Evolutionary conservation across 1,140 invertebrate genomes (phyloP).

Genomic region (Panulirus ornatus): DNA sequence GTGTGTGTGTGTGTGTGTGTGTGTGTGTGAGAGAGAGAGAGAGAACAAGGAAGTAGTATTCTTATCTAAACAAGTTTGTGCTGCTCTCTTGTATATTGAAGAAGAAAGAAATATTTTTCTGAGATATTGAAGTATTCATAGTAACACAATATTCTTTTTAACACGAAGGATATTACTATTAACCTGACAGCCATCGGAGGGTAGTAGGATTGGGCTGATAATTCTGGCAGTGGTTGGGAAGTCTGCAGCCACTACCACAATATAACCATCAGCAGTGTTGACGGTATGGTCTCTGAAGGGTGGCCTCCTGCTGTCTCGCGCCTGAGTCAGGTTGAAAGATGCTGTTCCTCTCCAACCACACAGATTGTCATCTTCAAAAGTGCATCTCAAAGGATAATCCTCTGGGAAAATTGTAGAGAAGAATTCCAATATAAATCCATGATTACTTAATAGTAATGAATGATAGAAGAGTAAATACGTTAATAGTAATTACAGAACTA

Average conservation of each 20-base stretch:
- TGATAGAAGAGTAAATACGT: too few species aligned
- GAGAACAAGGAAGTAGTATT: too few species aligned
- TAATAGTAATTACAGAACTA: too few species aligned
- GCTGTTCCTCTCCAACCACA: conserved; percentile 33
- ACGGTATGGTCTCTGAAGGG: conserved; percentile 71
- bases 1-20: too few species aligned
- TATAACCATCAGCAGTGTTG: conserved; percentile 57
- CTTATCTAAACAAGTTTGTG: too few species aligned
- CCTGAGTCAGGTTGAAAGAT: conserved; percentile 24
- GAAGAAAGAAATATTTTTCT: not conserved
- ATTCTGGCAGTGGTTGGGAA: not conserved
- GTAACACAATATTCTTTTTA: not conserved
- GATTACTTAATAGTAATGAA: too few species aligned
- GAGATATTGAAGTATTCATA: not conserved
- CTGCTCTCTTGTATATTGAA: too few species aligned
- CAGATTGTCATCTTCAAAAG: conserved; percentile 43
- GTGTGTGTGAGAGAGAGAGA: too few species aligned
- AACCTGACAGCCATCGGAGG: conserved; percentile 59
- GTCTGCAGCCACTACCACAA: not conserved
- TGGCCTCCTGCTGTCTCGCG: not conserved
- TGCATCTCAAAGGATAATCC: conserved; percentile 49
- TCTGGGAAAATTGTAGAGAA: too few species aligned
- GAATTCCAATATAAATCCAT: too few species aligned
- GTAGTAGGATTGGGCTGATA: conserved; percentile 33
- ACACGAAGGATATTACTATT: not conserved